These are phyloP conservation scores for Anthoscopus minutus DNA, from an alignment of 2,113 vertebrate species.

Conservation along the genomic window DNA sequence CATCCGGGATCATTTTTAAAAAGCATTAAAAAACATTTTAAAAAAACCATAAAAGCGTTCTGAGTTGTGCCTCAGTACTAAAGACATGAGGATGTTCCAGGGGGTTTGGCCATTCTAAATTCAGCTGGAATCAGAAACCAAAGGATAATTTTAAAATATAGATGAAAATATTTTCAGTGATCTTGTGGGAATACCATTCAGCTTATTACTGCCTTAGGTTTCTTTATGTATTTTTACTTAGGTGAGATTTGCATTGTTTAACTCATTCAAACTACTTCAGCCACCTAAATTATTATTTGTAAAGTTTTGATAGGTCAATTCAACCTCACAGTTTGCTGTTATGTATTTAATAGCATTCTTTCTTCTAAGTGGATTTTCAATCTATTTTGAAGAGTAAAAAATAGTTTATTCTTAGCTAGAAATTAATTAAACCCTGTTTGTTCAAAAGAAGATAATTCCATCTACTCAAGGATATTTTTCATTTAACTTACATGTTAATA, in stretches of 20 bases:
- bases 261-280: background rate
- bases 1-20: background rate
- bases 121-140: background rate
- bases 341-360: background rate
- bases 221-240: background rate
- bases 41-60: background rate
- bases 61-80: background rate
- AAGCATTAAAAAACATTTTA: background rate
- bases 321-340: background rate
- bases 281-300: background rate
- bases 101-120: background rate
- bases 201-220: background rate
- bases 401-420: background rate
- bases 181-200: background rate
- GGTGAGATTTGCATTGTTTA: background rate
- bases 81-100: background rate
- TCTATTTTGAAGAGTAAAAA: background rate
- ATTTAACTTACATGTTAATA: too few species aligned
- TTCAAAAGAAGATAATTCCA: background rate
- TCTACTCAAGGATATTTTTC: background rate
- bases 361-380: background rate
- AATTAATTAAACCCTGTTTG: background rate
- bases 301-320: background rate
- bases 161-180: background rate
- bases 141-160: background rate